Percentiles rank a stretch among this genome's conserved stretches.
phyloP scores from a whole-genome alignment of 2,113 vertebrate species.

The Periophthalmus modestus region DNA sequence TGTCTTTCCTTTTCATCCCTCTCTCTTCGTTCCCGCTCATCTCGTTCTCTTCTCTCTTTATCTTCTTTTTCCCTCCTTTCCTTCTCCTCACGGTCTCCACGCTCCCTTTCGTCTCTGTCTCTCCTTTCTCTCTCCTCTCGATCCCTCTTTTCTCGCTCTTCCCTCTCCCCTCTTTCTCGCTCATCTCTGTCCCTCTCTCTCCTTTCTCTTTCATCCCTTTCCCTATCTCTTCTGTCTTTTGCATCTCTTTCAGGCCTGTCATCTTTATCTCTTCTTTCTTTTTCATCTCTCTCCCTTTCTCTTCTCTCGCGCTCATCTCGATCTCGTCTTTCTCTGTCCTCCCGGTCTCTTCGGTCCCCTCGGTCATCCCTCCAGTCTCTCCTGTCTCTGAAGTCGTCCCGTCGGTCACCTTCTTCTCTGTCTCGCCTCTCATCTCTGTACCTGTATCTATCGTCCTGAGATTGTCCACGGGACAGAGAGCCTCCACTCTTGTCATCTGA shows the following conservation, averaged over 20 bases:
- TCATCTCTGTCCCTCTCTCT: slow-evolving; percentile 1
- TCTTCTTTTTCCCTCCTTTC: slow-evolving; percentile 24
- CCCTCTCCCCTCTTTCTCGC: neutral
- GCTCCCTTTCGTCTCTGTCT: slow-evolving; percentile 28
- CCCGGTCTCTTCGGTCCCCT: slow-evolving; percentile 35
- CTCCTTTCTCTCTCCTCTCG: slow-evolving; percentile 2
- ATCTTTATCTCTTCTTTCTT: slow-evolving; percentile 21
- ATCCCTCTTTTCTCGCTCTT: slow-evolving; percentile 25
- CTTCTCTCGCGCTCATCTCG: slow-evolving; percentile 15
- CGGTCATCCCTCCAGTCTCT: slow-evolving; percentile 54
- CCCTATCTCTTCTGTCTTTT: slow-evolving; percentile 21
- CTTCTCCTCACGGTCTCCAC: slow-evolving; percentile 13
- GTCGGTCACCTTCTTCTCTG: slow-evolving; percentile 40
- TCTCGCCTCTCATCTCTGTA: slow-evolving; percentile 58
- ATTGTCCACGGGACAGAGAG: slow-evolving; percentile 52
- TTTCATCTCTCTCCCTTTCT: slow-evolving; percentile 19
- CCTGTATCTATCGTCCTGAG: slow-evolving; percentile 54
- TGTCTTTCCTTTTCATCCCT: slow-evolving; percentile 15
- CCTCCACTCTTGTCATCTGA: slow-evolving; percentile 60
- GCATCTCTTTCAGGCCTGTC: slow-evolving; percentile 29
- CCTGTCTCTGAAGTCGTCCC: slow-evolving; percentile 45
- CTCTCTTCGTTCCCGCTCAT: slow-evolving; percentile 30
- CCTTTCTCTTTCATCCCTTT: slow-evolving; percentile 17
- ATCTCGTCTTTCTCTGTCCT: slow-evolving; percentile 31
- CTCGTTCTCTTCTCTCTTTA: slow-evolving; percentile 15